These are phyloP conservation scores for Sebastes trivittatus DNA, from an alignment of 2,797 vertebrate species.

Conservation along the genomic window DNA sequence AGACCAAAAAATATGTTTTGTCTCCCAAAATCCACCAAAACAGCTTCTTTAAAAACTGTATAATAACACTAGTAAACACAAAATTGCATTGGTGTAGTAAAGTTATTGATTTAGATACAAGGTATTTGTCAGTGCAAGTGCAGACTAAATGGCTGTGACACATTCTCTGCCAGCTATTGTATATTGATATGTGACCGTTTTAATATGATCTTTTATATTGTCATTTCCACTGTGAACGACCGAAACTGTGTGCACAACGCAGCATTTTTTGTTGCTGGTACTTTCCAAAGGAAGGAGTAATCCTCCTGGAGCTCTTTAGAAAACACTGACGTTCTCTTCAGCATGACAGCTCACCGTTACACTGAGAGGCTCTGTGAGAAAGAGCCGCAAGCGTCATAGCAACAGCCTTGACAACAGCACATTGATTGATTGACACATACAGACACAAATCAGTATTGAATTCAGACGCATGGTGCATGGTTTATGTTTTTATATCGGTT, in stretches of 20 bases:
- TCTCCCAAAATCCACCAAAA: not conserved
- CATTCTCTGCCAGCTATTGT: not conserved
- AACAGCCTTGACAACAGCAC: not conserved
- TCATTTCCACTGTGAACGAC: fast-evolving
- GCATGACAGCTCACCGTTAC: not conserved
- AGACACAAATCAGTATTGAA: fast-evolving
- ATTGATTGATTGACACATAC: not conserved
- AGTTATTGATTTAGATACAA: not conserved
- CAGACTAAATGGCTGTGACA: not conserved
- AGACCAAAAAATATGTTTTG: fast-evolving
- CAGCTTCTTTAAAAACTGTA: not conserved
- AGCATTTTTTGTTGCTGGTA: not conserved
- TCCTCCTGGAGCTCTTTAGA: not conserved
- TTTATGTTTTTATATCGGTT: not conserved
- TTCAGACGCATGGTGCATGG: fast-evolving
- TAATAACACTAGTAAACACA: not conserved
- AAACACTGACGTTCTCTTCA: not conserved
- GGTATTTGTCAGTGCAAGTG: not conserved
- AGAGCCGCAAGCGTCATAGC: not conserved
- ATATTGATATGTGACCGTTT: fast-evolving
- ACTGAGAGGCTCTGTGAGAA: not conserved
- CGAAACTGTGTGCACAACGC: not conserved
- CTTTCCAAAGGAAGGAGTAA: not conserved
- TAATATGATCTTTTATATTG: fast-evolving
- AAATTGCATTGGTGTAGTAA: not conserved